Percentiles rank a stretch among this genome's conserved stretches.
Conservation (phyloP, 2,797 vertebrate genomes). For the Epinephelus malabaricus region DNA sequence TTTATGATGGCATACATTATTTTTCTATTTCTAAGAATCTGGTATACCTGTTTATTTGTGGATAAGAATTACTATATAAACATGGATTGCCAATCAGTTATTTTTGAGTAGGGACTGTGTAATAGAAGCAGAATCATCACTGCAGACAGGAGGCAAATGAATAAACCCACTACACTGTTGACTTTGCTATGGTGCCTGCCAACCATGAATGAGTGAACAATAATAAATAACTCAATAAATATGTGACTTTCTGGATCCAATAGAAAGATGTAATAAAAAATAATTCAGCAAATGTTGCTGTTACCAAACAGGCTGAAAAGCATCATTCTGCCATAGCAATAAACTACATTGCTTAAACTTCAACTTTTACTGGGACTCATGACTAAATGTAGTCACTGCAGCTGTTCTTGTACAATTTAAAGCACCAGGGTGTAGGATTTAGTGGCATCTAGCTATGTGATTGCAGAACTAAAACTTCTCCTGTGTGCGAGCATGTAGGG, state of each 20-base stretch:
- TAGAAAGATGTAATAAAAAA: too few relatives aligned
- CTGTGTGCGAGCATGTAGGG: too few relatives aligned
- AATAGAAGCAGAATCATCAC: neutral
- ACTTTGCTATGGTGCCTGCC: too few relatives aligned
- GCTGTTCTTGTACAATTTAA: neutral
- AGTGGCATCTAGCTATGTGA: too few relatives aligned
- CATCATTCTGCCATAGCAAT: neutral
- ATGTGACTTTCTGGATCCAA: neutral
- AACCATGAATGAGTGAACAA: too few relatives aligned
- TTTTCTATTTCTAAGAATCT: neutral
- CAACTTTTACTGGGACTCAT: neutral
- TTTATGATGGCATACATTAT: too few relatives aligned
- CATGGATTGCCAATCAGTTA: neutral
- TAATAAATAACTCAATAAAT: too few relatives aligned
- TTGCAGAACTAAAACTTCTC: too few relatives aligned
- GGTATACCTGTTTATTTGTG: neutral
- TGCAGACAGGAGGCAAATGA: constrained; percentile 12
- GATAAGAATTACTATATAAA: neutral
- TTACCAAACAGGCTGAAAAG: neutral
- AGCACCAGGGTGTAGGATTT: neutral
- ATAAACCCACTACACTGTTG: neutral
- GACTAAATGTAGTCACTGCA: neutral
- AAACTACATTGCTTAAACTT: neutral
- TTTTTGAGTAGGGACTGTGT: neutral
- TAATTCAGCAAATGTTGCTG: neutral